Conservation (phyloP, 2,797 vertebrate genomes). For the Acrossocheilus wenchowensis region DNA sequence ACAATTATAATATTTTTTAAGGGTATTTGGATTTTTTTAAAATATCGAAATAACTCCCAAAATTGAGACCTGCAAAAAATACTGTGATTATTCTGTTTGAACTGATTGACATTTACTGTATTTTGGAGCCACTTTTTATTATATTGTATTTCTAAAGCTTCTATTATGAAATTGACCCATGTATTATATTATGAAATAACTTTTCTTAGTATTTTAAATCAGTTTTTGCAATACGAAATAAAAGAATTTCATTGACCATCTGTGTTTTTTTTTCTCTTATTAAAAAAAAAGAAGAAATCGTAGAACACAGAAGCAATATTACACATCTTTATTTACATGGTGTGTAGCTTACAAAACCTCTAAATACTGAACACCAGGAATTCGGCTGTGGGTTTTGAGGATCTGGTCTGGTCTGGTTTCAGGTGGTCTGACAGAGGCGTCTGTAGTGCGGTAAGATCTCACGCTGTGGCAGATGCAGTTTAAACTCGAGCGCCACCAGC, state of each 20-base stretch:
- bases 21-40: background rate
- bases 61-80: background rate
- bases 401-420: conserved; percentile 56
- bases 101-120: background rate
- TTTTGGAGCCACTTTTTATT: background rate
- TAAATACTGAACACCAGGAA: background rate
- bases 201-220: background rate
- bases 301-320: background rate
- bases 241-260: background rate
- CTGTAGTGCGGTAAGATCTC: conserved; percentile 97
- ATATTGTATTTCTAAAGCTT: conserved; percentile 11
- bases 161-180: background rate
- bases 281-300: background rate
- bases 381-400: background rate
- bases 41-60: background rate
- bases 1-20: background rate
- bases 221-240: background rate
- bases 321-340: background rate
- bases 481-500: conserved; percentile 95
- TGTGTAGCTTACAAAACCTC: background rate
- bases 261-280: background rate
- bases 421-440: conserved; percentile 90
- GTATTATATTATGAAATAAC: background rate
- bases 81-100: background rate
- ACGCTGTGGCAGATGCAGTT: conserved; percentile 91